phyloP scores from a whole-genome alignment of 1,140 invertebrate species.

The Drosophila varians region DNA sequence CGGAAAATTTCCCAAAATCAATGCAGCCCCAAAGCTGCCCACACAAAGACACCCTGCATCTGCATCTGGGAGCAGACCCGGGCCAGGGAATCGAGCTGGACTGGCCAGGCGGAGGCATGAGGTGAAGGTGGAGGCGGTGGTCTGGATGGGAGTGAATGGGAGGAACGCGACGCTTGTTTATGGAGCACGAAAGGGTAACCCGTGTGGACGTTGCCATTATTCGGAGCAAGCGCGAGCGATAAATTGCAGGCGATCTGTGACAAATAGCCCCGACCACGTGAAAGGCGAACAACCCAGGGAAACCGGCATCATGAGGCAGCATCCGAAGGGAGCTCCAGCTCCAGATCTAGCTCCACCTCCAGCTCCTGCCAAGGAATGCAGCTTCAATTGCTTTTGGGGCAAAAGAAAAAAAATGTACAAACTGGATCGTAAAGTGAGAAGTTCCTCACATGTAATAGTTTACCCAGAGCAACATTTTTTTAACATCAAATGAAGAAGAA shows the following conservation, averaged over 20 bases:
- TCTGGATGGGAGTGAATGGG: constrained; percentile 1
- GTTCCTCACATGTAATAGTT: background rate
- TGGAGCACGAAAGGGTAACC: constrained; percentile 56
- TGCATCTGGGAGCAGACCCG: constrained; percentile 4
- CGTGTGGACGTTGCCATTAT: constrained; percentile 47
- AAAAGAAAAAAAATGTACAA: background rate
- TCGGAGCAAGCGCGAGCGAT: constrained; percentile 29
- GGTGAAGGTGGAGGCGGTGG: constrained; percentile 7
- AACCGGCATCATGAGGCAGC: background rate
- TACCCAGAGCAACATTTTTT: background rate
- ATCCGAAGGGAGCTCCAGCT: background rate
- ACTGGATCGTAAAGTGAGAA: constrained; percentile 1
- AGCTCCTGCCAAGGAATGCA: constrained; percentile 14
- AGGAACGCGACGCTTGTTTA: constrained; percentile 33
- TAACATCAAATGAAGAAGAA: background rate
- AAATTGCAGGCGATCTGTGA: constrained; percentile 56
- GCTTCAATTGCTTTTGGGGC: background rate
- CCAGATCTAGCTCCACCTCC: no score
- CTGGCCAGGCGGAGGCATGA: background rate
- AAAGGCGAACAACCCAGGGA: constrained; percentile 31
- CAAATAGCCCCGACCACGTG: constrained; percentile 45
- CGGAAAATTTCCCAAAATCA: constrained; percentile 37
- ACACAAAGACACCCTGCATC: constrained; percentile 44
- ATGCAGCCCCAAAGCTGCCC: constrained; percentile 34
- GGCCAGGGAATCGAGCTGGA: background rate